Evolutionary conservation across 2,888 invertebrate species (phyloP), one percentile per base, ranked within the genome.

Genomic region (Tromatobia lineatoria): DNA sequence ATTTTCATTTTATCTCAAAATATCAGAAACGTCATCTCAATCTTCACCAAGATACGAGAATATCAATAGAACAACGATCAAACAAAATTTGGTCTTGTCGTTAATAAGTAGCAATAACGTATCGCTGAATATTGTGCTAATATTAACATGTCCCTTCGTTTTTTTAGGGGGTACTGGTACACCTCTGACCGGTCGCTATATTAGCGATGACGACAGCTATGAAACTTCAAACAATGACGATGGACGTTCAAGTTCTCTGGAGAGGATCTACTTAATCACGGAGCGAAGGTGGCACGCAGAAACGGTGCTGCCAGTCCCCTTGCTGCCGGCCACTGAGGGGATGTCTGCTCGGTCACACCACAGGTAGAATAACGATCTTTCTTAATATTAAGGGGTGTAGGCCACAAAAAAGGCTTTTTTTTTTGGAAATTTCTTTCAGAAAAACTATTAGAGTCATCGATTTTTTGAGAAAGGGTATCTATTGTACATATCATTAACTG

Each of bases 281-380:
- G 89, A 91, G 87, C 88, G 86, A 88, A 91, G 89, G 91, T 91
- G 91, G 92, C 92, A 89, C 88, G 88, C 88, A 34, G 91, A 90
- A 85, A 88, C 91, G 80, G 89, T 88, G 88, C 90, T 89, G 85
- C 91, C 92, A 88, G 90, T 91, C 74, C 89, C 92, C 88, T 90
- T 92, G 89, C 88, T 89, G 86, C 88, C 90, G 86, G 90, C 90
- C 87, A 87, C 90, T 85, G 90, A 93, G 93, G 93, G 93, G 90
- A 93, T 93, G 93, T 93, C 93, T 90, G 91, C 91, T 85, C 90
- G 92, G 88, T 92, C 93, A 90, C 92, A 89, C 89, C 91, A 93
- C 88, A 93, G 92, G 93, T 93, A 91, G 86, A 67, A 34, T 59
- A 29, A 23, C 42, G 47, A 50, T n/a, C 38, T 66, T 76, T 20